Evolutionary conservation across 1,140 invertebrate species (phyloP), one percentile per base, ranked within the genome.

Genomic region (Ylistrum balloti): DNA sequence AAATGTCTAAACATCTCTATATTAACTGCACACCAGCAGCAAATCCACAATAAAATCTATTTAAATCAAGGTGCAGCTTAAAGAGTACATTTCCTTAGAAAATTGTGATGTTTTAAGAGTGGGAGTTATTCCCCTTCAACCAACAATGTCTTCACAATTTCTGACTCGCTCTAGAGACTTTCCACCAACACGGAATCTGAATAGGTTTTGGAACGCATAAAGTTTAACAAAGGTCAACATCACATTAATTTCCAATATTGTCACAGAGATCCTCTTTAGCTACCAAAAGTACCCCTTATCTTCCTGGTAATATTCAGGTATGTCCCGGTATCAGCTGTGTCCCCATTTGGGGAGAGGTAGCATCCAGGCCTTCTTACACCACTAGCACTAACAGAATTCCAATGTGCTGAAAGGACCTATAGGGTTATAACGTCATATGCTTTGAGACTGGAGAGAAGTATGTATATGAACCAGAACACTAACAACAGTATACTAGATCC

Each of bases 401-500:
- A n/a, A 74, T 74, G 22, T 74, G 56, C 56, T 74, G 56, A n/a
- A 17, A 13, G 41, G 41, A 17, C n/a, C 56, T 74, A 74, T 74
- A 74, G 56, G 15, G 88, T 89, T 20, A 94, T 91, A 22, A 93
- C 92, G 86, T 93, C 89, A 88, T 97, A 97, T 20, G 96, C 95
- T 92, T 97, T 95, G 0, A 97, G 93, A 86, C 96, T 95, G 20
- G 97, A 96, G 10, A 97, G 90, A 11, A 97, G 88, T 15, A 97
- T 95, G 91, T 97, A 97, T 0, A 97, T 38, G 34, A 97, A 85
- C 97, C 97, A 97, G 7, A 97, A 94, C 11, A 91, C 48, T 28
- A 97, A 90, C 86, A 97, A 92, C 85, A 96, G 94, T 9, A 95
- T 87, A 11, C 95, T 95, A 85, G 94, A 94, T 10, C 94, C 35